Evolutionary conservation across 2,113 vertebrate genomes (phyloP).

Genomic region (Alouatta palliata): DNA sequence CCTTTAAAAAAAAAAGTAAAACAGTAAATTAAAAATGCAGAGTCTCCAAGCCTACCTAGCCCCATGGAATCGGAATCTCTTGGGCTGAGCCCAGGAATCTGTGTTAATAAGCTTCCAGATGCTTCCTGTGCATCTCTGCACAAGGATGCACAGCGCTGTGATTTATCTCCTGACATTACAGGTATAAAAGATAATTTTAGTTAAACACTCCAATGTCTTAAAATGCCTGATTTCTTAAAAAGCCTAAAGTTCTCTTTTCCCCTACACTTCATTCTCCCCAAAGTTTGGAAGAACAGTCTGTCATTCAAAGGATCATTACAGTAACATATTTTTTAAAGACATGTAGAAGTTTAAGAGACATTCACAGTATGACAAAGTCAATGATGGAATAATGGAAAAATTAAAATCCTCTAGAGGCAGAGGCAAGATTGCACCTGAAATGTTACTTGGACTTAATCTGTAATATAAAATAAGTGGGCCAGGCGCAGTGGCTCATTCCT

Average conservation of each 20-base stretch:
- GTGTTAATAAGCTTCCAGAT: not conserved
- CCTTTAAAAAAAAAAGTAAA: too few relatives aligned
- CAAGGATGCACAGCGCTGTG: accelerated
- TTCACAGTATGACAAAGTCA: not conserved
- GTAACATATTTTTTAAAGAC: not conserved
- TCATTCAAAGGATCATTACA: not conserved
- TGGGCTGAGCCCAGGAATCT: not conserved
- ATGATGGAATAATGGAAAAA: not conserved
- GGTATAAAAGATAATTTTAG: not conserved
- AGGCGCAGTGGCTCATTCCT: too few relatives aligned
- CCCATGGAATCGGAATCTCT: not conserved
- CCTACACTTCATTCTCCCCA: not conserved
- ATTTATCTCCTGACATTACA: not conserved
- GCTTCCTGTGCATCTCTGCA: accelerated
- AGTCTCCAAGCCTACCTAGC: not conserved
- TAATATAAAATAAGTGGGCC: not conserved
- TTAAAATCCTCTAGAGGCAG: not conserved
- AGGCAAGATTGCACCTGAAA: not conserved
- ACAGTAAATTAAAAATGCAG: not conserved
- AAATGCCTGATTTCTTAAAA: not conserved
- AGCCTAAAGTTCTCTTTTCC: not conserved
- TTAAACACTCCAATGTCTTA: not conserved
- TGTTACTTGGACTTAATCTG: not conserved
- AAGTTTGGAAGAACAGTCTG: not conserved
- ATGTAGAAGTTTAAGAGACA: not conserved